These are phyloP conservation scores for Propithecus perrieri DNA, from an alignment of 2,797 vertebrate species.

Conservation along the genomic window DNA sequence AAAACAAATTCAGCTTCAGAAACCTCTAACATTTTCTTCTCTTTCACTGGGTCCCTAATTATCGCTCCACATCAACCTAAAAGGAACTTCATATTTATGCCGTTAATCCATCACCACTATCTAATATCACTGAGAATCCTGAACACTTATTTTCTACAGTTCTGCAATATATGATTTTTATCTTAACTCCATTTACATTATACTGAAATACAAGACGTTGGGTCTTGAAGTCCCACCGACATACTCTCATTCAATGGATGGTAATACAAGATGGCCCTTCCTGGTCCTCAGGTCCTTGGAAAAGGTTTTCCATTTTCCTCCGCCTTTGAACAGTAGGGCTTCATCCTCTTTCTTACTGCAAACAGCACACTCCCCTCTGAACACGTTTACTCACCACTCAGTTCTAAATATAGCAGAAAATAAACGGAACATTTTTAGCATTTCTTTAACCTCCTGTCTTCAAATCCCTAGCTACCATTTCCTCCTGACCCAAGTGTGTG, in stretches of 20 bases:
- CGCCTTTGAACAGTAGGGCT: neutral
- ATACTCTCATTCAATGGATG: neutral
- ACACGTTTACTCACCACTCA: neutral
- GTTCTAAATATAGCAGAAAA: conserved; percentile 71
- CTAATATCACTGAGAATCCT: conserved; percentile 38
- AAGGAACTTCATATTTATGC: conserved; percentile 7
- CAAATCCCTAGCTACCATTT: conserved; percentile 26
- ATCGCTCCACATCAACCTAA: neutral
- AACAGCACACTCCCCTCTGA: conserved; percentile 35
- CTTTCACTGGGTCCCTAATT: conserved; percentile 49
- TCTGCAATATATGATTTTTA: conserved; percentile 15
- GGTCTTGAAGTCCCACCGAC: neutral
- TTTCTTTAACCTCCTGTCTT: conserved; percentile 45
- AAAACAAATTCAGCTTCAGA: conserved; percentile 17
- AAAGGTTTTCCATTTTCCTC: conserved; percentile 9
- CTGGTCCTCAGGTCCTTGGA: neutral
- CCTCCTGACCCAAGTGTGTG: neutral
- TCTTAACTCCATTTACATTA: neutral
- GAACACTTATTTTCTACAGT: conserved; percentile 23
- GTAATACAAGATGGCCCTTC: neutral
- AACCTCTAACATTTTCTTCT: conserved; percentile 18
- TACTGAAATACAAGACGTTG: neutral
- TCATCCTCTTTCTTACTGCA: neutral
- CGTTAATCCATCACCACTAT: conserved; percentile 58
- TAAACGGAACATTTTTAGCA: neutral